These are phyloP conservation scores for Falco cherrug DNA, from an alignment of 2,797 vertebrate species.

Conservation along the genomic window DNA sequence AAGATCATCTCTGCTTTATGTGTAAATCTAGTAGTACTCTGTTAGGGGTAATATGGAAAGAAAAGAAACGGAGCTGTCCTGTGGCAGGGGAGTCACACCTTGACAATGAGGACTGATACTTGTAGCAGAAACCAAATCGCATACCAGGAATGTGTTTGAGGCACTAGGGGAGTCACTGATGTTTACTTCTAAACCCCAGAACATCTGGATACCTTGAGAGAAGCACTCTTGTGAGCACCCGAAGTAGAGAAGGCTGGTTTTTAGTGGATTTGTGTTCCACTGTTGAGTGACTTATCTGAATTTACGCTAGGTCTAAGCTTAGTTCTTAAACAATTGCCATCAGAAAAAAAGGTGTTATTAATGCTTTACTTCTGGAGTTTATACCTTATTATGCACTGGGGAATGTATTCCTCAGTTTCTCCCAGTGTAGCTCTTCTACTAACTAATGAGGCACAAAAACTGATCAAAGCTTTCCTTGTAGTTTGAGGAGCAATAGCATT, in stretches of 20 bases:
- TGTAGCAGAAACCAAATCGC: not conserved
- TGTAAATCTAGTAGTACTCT: not conserved
- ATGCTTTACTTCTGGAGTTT: not conserved
- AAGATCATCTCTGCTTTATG: not conserved
- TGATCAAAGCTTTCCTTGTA: not conserved
- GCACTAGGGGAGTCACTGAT: not conserved
- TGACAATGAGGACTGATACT: not conserved
- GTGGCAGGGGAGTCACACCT: not conserved
- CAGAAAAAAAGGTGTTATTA: not conserved
- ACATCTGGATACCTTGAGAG: not conserved
- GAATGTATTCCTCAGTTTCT: not conserved
- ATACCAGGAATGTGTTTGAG: not conserved
- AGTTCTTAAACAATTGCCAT: not conserved
- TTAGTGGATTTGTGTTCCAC: not conserved
- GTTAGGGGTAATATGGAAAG: not conserved
- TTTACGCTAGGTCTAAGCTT: not conserved
- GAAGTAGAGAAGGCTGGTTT: not conserved
- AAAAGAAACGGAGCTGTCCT: not conserved
- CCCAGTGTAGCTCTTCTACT: not conserved
- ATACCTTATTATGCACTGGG: not conserved
- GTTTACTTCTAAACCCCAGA: not conserved
- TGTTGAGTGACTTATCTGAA: not conserved
- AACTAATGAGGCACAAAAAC: not conserved
- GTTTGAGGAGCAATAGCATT: not conserved
- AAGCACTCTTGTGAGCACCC: not conserved